A percentile compares a stretch with the other conserved stretches of the same genome.
Conservation (phyloP, 2,888 invertebrate genomes). For the Acronicta leporina region DNA sequence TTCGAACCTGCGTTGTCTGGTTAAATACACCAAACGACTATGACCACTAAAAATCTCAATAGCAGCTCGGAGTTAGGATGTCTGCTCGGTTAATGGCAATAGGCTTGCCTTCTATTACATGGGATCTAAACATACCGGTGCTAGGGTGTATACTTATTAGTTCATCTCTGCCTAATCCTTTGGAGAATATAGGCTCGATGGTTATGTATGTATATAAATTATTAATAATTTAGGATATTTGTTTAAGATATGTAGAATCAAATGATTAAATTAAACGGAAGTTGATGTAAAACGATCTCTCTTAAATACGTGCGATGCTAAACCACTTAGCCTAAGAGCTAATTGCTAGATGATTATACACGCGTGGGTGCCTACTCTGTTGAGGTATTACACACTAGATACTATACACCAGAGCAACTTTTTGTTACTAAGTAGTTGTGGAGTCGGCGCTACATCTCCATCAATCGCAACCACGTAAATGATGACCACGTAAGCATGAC, state of each 20-base stretch:
- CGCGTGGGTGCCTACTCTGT: constrained; percentile 22
- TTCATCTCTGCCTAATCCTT: no score
- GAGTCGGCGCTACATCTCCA: neutral
- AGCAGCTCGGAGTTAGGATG: no score
- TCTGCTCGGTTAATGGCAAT: no score
- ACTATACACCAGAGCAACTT: neutral
- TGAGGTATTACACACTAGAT: neutral
- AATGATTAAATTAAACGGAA: constrained; percentile 39
- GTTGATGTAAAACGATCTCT: constrained; percentile 28
- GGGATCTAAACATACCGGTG: no score
- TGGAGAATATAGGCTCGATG: no score
- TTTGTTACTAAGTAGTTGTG: neutral
- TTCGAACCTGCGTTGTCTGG: no score
- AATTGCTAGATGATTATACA: constrained; percentile 39
- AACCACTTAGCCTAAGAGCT: constrained; percentile 25
- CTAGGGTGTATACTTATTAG: no score
- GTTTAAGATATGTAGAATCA: neutral
- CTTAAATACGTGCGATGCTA: constrained; percentile 18
- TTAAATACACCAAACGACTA: no score
- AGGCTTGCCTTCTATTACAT: no score
- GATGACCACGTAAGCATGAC: neutral
- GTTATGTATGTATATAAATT: no score
- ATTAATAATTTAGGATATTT: no score
- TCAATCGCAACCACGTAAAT: neutral
- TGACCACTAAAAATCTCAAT: no score